Evolutionary conservation across 2,113 vertebrate species (phyloP).

Genomic region (Nibea albiflora): DNA sequence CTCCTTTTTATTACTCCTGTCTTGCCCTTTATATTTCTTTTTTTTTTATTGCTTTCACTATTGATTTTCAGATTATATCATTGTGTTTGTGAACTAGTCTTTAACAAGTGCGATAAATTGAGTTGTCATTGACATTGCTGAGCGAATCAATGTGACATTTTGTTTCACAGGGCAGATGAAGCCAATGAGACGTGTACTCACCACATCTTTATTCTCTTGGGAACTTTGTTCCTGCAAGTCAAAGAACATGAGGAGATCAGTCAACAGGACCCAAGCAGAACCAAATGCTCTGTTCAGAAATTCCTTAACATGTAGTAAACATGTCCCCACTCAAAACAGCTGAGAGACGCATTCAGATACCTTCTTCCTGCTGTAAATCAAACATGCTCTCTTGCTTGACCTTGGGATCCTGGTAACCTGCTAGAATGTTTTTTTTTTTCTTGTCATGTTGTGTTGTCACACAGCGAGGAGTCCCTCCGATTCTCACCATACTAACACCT

Average conservation of each 20-base stretch:
- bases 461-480: background rate
- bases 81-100: background rate
- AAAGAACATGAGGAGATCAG: conserved; percentile 40
- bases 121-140: background rate
- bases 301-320: background rate
- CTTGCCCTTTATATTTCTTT: background rate
- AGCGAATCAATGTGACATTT: conserved; percentile 11
- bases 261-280: background rate
- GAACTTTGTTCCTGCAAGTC: conserved; percentile 72
- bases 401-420: conserved; percentile 48
- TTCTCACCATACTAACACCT: conserved; percentile 46
- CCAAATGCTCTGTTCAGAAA: background rate
- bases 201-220: conserved; percentile 78
- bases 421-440: background rate
- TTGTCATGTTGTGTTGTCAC: background rate
- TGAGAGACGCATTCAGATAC: conserved; percentile 8
- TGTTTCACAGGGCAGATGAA: background rate
- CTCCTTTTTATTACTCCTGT: background rate
- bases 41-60: background rate
- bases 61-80: conserved; percentile 4
- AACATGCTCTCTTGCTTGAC: conserved; percentile 31
- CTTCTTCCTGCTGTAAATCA: conserved; percentile 34
- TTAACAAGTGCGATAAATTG: background rate
- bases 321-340: background rate
- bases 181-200: conserved; percentile 61